Percentiles rank a stretch among this genome's conserved stretches.
These are phyloP conservation scores for Eupsittula cactorum DNA, from an alignment of 2,113 vertebrate genomes.

Conservation along the genomic window DNA sequence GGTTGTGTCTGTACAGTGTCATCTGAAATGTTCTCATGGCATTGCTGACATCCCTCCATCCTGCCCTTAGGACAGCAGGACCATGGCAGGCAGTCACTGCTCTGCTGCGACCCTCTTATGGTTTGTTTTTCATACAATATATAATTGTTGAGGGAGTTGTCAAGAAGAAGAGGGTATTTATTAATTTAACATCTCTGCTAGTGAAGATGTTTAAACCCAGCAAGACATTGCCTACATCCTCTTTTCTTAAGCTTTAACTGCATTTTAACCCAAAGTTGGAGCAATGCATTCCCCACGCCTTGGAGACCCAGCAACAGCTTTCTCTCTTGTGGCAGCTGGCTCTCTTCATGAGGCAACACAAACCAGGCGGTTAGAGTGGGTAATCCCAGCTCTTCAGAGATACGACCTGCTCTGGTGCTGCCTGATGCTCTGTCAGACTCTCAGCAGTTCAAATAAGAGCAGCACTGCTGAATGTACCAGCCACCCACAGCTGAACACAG, in stretches of 20 bases:
- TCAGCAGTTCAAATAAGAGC: not conserved
- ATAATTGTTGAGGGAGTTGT: not conserved
- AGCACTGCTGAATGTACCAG: fast-evolving
- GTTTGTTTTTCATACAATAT: not conserved
- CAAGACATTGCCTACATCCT: fast-evolving
- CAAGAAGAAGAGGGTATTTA: not conserved
- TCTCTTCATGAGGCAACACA: not conserved
- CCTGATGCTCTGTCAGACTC: not conserved
- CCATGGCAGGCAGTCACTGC: not conserved
- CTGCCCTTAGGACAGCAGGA: not conserved
- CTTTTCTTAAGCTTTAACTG: not conserved
- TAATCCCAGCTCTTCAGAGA: not conserved
- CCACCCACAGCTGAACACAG: not conserved
- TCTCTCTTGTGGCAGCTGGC: not conserved
- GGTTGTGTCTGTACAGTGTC: not conserved
- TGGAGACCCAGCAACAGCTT: not conserved
- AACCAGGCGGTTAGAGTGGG: fast-evolving
- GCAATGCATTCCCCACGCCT: not conserved
- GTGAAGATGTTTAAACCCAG: not conserved
- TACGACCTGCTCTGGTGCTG: not conserved
- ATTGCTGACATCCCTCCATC: not conserved
- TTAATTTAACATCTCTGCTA: not conserved
- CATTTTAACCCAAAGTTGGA: not conserved
- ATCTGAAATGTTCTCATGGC: not conserved
- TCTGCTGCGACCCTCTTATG: fast-evolving